Percentiles rank a stretch among this genome's conserved stretches.
phyloP scores from a whole-genome alignment of 2,113 vertebrate genomes.

The Labrus mixtus region DNA sequence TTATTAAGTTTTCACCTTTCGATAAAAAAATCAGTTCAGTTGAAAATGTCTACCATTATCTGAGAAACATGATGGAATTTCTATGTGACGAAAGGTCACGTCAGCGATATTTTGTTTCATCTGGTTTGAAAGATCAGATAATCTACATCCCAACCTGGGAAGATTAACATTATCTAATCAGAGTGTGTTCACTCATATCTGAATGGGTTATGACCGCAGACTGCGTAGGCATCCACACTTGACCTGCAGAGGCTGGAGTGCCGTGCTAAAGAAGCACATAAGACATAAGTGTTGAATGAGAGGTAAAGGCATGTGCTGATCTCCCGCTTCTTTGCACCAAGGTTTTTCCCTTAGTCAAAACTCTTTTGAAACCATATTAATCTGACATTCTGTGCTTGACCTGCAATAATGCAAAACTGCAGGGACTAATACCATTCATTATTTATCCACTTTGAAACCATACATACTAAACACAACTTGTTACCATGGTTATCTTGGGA shows the following conservation, averaged over 20 bases:
- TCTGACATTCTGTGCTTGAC: background rate
- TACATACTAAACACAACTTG: background rate
- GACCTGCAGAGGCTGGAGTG: conserved; percentile 8
- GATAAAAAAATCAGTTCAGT: too few species aligned
- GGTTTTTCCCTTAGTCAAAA: background rate
- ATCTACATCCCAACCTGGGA: conserved; percentile 31
- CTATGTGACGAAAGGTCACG: conserved; percentile 20
- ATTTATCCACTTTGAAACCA: background rate
- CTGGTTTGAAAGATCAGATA: conserved; percentile 44
- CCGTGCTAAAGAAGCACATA: conserved; percentile 7
- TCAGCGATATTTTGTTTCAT: conserved; percentile 34
- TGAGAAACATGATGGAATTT: conserved; percentile 13
- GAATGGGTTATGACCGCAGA: background rate
- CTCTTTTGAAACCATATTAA: too few species aligned
- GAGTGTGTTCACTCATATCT: background rate
- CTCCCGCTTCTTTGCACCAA: background rate
- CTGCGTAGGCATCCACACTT: background rate
- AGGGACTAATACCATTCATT: background rate
- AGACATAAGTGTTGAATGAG: background rate
- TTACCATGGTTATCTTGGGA: conserved; percentile 25
- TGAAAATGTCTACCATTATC: background rate
- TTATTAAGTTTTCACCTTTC: background rate
- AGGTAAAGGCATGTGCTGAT: background rate
- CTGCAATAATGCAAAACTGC: background rate
- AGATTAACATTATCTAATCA: conserved; percentile 54